Conservation (phyloP, 2,888 invertebrate species). For the Trissolcus japonicus region DNA sequence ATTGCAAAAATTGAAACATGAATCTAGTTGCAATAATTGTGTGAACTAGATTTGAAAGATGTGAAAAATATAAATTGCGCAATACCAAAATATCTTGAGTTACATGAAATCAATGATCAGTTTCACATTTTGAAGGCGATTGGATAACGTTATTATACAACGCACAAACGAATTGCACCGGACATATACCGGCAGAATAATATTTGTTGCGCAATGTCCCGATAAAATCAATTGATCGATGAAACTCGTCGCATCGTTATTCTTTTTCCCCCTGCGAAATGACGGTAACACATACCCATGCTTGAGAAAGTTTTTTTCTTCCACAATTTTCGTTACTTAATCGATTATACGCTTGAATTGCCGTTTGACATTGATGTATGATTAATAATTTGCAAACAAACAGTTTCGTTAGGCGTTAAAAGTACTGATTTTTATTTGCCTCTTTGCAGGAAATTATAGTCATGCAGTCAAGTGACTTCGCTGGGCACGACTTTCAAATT, state of each 20-base stretch:
- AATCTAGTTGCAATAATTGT: too few relatives aligned
- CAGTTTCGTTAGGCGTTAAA: background rate
- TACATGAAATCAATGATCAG: slow-evolving; percentile 13
- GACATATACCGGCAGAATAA: slow-evolving; percentile 13
- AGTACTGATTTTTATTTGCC: background rate
- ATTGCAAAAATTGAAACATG: too few relatives aligned
- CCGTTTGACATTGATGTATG: background rate
- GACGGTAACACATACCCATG: background rate
- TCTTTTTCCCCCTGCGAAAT: slow-evolving; percentile 2
- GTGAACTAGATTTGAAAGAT: background rate
- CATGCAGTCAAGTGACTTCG: slow-evolving; percentile 25
- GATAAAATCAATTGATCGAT: slow-evolving; percentile 14
- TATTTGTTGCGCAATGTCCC: slow-evolving; percentile 15
- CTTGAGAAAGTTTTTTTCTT: background rate
- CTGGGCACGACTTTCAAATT: slow-evolving; percentile 6
- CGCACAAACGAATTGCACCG: background rate
- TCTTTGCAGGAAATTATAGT: slow-evolving; percentile 32
- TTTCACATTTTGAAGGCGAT: slow-evolving; percentile 13
- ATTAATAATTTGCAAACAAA: slow-evolving; percentile 6
- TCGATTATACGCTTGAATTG: background rate
- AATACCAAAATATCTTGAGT: slow-evolving; percentile 18
- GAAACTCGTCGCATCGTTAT: background rate
- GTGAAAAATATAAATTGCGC: slow-evolving; percentile 5
- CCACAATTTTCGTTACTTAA: background rate
- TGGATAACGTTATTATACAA: slow-evolving; percentile 24